A percentile compares a stretch with the other conserved stretches of the same genome.
Conservation (phyloP, 2,888 invertebrate species). For the Caenorhabditis plicata region DNA sequence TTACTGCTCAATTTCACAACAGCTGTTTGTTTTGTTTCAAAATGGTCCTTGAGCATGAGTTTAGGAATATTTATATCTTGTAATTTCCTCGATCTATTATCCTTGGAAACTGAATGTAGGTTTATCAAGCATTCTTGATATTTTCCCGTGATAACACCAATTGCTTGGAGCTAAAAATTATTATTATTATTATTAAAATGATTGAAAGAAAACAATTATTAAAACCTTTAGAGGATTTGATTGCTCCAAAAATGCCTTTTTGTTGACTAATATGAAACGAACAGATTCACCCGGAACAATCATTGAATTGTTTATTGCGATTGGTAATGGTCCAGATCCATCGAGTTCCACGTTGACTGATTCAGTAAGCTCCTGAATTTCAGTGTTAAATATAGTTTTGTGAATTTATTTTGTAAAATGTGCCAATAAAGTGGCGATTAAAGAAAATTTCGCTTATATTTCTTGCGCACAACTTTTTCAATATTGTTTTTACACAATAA, state of each 20-base stretch:
- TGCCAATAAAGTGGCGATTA: too few relatives aligned
- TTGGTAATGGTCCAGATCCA: conserved; percentile 21
- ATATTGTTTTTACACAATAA: too few relatives aligned
- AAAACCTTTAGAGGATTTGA: too few relatives aligned
- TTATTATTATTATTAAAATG: too few relatives aligned
- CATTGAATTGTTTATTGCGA: conserved; percentile 26
- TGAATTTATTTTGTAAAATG: not conserved
- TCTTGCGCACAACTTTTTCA: too few relatives aligned
- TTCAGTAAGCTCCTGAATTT: conserved; percentile 16
- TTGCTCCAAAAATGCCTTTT: conserved; percentile 15
- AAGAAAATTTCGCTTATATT: too few relatives aligned
- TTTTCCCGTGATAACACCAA: conserved; percentile 28
- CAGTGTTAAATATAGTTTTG: not conserved
- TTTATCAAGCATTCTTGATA: conserved; percentile 14
- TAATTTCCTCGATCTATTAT: conserved; percentile 4
- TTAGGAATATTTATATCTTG: conserved; percentile 18
- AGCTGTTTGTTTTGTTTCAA: conserved; percentile 20
- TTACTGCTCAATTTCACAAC: conserved; percentile 12
- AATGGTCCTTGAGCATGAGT: conserved; percentile 15
- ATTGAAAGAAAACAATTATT: too few relatives aligned
- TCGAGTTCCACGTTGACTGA: conserved; percentile 19
- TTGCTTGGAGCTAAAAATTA: conserved; percentile 28
- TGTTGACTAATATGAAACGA: conserved; percentile 20
- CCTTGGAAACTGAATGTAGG: conserved; percentile 1
- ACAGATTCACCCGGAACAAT: conserved; percentile 16